phyloP scores from a whole-genome alignment of 2,113 vertebrate species.

The Willisornis vidua region DNA sequence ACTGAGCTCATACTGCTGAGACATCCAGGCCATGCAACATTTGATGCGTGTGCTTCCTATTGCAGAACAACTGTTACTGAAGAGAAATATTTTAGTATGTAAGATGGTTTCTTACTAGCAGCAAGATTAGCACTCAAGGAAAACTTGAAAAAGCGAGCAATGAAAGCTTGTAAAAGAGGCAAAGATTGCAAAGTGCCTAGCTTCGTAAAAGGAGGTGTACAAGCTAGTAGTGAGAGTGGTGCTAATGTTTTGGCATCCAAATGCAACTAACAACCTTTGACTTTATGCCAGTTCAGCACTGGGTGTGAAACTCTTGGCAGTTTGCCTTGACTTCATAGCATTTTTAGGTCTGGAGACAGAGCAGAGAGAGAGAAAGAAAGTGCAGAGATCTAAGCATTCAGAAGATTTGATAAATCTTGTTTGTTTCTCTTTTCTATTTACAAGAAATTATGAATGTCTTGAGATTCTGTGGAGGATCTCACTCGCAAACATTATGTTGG shows the following conservation, averaged over 20 bases:
- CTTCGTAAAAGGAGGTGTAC: neutral
- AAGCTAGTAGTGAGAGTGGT: neutral
- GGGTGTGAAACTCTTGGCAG: conserved; percentile 26
- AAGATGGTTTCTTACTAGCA: neutral
- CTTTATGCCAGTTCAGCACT: conserved; percentile 12
- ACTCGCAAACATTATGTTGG: fast-evolving
- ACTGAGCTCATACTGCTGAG: neutral
- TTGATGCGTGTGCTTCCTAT: neutral
- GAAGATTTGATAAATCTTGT: neutral
- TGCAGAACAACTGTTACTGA: neutral
- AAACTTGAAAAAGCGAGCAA: neutral
- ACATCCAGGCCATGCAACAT: neutral
- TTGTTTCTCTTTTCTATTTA: neutral
- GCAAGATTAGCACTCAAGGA: neutral
- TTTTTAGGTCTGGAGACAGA: neutral
- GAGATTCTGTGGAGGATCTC: neutral
- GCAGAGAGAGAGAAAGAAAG: neutral
- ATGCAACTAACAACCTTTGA: conserved; percentile 18
- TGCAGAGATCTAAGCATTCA: neutral
- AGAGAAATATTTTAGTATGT: neutral
- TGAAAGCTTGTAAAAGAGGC: neutral
- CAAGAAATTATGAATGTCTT: neutral
- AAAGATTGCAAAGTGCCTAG: neutral
- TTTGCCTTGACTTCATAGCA: neutral
- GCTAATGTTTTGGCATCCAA: conserved; percentile 17